Evolutionary conservation across 1,140 invertebrate genomes (phyloP).

Genomic region (Drosophila gunungcola): DNA sequence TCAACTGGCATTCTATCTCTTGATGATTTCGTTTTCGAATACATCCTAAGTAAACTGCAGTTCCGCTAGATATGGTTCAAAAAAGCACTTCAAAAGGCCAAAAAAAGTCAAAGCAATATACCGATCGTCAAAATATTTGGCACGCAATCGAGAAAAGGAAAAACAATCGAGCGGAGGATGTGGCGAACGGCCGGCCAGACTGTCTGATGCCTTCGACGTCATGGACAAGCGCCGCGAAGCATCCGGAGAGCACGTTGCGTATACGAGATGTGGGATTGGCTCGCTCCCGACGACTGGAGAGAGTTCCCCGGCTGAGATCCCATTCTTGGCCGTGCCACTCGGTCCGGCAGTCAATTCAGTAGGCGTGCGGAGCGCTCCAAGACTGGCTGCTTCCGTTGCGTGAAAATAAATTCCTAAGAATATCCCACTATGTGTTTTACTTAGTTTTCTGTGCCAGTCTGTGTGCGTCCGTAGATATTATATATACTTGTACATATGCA

Average conservation of each 20-base stretch:
- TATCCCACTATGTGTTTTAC: slow-evolving; percentile 33
- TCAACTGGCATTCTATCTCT: too few relatives aligned
- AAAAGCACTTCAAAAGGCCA: slow-evolving; percentile 9
- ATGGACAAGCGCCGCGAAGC: slow-evolving; percentile 57
- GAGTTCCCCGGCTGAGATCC: slow-evolving; percentile 2
- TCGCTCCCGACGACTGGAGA: slow-evolving; percentile 4
- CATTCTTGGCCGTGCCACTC: slow-evolving; percentile 19
- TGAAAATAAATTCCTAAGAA: slow-evolving; percentile 38
- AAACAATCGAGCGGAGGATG: slow-evolving; percentile 20
- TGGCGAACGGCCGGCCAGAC: slow-evolving; percentile 36
- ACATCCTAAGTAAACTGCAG: not conserved
- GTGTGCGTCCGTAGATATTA: slow-evolving; percentile 22
- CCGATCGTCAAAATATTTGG: slow-evolving; percentile 60
- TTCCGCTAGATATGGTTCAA: not conserved
- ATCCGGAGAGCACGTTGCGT: slow-evolving; percentile 24
- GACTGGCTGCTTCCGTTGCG: slow-evolving; percentile 66
- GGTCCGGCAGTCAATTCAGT: slow-evolving; percentile 68
- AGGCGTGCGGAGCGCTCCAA: slow-evolving; percentile 71
- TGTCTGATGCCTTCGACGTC: slow-evolving; percentile 67
- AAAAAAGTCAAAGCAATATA: slow-evolving; percentile 43
- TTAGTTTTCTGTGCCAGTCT: slow-evolving; percentile 41
- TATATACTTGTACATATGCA: slow-evolving; percentile 46
- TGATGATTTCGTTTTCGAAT: too few relatives aligned
- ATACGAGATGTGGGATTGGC: slow-evolving; percentile 6
- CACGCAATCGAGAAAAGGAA: slow-evolving; percentile 41